Percentiles rank a stretch among this genome's conserved stretches.
phyloP scores from a whole-genome alignment of 2,113 vertebrate genomes.

The Lepidothrix coronata region DNA sequence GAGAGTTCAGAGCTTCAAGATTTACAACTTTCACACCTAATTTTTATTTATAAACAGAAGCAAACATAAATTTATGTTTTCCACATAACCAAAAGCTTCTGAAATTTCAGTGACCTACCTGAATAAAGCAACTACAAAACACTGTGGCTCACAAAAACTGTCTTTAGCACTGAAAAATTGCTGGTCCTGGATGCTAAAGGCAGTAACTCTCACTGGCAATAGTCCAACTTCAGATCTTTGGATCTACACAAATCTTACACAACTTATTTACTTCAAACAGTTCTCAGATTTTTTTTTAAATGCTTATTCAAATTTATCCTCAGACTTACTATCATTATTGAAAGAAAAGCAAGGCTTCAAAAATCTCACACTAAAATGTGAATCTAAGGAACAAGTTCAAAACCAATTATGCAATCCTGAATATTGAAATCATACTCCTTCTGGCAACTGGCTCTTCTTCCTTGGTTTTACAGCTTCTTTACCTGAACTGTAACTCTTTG shows the following conservation, averaged over 20 bases:
- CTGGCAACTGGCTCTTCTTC: neutral
- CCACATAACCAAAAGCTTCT: neutral
- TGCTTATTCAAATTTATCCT: neutral
- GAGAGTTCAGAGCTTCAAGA: neutral
- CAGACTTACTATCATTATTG: neutral
- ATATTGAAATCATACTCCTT: neutral
- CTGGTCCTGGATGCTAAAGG: neutral
- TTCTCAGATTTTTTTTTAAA: neutral
- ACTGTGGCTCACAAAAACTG: neutral
- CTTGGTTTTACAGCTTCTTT: neutral
- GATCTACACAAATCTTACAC: neutral
- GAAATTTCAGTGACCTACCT: neutral
- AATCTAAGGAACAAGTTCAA: neutral
- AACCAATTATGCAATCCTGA: neutral
- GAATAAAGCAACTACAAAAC: neutral
- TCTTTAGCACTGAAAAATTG: neutral
- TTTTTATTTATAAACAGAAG: neutral
- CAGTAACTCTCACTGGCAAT: neutral
- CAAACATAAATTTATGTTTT: neutral
- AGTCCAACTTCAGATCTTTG: neutral
- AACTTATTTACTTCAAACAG: neutral
- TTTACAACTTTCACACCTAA: neutral
- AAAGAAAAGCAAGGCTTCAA: neutral
- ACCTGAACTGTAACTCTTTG: neutral
- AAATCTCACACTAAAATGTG: neutral